phyloP scores from a whole-genome alignment of 2,888 invertebrate genomes.

The Leptarthrus brevirostris region DNA sequence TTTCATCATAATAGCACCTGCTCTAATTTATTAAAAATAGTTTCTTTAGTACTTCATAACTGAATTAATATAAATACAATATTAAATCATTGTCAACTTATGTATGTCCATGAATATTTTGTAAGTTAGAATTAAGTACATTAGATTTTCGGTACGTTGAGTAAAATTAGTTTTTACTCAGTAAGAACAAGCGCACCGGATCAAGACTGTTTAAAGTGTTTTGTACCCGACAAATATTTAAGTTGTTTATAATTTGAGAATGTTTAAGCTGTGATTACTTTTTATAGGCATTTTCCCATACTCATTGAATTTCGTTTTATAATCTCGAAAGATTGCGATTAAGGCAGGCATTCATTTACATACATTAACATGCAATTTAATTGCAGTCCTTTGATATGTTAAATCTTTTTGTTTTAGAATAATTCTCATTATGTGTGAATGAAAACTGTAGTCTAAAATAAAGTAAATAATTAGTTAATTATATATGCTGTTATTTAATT shows the following conservation, averaged over 20 bases:
- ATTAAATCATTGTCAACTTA: conserved; percentile 18
- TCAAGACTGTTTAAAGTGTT: conserved; percentile 31
- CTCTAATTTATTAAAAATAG: too few relatives aligned
- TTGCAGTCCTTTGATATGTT: conserved; percentile 28
- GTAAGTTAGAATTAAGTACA: conserved; percentile 22
- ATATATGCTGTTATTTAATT: too few relatives aligned
- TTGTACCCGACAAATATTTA: conserved; percentile 18
- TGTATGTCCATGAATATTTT: background rate
- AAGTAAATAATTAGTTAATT: background rate
- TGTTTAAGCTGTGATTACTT: conserved; percentile 38
- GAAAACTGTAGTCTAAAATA: conserved; percentile 19
- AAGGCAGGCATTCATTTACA: background rate
- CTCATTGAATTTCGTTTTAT: background rate
- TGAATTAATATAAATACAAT: too few relatives aligned
- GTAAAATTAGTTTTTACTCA: conserved; percentile 21
- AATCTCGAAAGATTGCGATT: background rate
- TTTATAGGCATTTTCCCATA: conserved; percentile 15
- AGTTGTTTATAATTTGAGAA: conserved; percentile 27
- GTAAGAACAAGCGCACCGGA: conserved; percentile 4
- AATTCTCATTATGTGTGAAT: conserved; percentile 32
- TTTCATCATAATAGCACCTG: too few relatives aligned
- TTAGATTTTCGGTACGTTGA: conserved; percentile 11
- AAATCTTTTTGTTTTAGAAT: conserved; percentile 26
- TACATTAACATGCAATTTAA: conserved; percentile 31
- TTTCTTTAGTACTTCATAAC: background rate